Base-by-base conservation (phyloP, 2,797 vertebrate genomes). In the Melanotaenia trifasciata region DNA sequence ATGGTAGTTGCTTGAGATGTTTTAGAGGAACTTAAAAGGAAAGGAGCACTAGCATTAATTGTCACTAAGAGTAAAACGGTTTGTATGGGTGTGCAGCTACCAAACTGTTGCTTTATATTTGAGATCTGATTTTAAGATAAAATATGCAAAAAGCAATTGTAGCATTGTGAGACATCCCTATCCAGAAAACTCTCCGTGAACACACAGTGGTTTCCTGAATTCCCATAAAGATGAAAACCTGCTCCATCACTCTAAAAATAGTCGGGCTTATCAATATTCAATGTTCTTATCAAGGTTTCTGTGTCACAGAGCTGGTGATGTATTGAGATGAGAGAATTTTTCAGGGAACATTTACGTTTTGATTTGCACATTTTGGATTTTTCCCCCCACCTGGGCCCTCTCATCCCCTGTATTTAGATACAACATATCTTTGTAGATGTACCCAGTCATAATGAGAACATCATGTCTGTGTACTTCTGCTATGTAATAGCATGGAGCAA, bases 291-390 rank as follows among this genome's bases (percentile, higher is more conserved):
- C 43, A 45, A 38, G 28, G 16, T 57, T 74, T 83, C 64, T 33
- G 0, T 58, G 70, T 70, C 22, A 74, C 71, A 79, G 50, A 70
- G 70, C 40, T 64, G 28, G 12, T 47, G 54, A 74, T 28, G 6
- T 7, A 56, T 28, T 14, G 11, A 56, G 14, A 28, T 14, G 26
- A 54, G 53, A 14, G 53, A 14, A 40, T 53, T 81, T 69, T 72
- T 57, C 13, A 7, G 61, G 35, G 67, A 72, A 61, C 35, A 16
- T 78, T 84, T 40, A 72, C 60, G 61, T 28, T 16, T 45, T 62
- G 6, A 26, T 18, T 3, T n/a, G 11, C 36, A 22, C 32, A 33
- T 33, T 33, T 33, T 33, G 32, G 32, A 13, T 51, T 22, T 51
- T 51, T 24, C 50, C 22, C 22, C 18, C 5, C 38, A 40, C 38